A percentile compares a stretch with the other conserved stretches of the same genome.
Conservation (phyloP, 2,888 invertebrate genomes). For the Schizotus pectinicornis region DNA sequence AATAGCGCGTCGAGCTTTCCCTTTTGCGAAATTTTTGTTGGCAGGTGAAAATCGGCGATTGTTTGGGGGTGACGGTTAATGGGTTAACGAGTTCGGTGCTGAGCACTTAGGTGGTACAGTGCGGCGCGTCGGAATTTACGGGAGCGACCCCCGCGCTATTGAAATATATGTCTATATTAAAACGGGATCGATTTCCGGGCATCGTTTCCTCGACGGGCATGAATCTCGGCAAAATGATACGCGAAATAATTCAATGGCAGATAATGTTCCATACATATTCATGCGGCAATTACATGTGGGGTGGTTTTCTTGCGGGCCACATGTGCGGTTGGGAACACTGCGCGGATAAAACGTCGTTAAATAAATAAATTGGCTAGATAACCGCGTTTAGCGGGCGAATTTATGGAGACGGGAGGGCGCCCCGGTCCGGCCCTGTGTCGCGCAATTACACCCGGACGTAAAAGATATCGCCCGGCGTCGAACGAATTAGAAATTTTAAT, state of each 20-base stretch:
- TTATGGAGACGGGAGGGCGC: conserved; percentile 42
- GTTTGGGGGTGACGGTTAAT: conserved; percentile 17
- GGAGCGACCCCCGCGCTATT: conserved; percentile 21
- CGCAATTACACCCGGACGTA: conserved; percentile 48
- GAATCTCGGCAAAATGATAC: conserved; percentile 42
- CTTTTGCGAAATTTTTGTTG: neutral
- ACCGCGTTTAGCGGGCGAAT: conserved; percentile 48
- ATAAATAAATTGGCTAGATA: conserved; percentile 49
- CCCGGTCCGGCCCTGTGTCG: conserved; percentile 35
- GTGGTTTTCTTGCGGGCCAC: conserved; percentile 32
- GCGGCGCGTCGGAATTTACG: conserved; percentile 19
- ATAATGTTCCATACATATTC: conserved; percentile 56
- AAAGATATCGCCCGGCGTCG: conserved; percentile 50
- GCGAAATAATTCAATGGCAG: conserved; percentile 54
- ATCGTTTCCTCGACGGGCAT: conserved; percentile 13
- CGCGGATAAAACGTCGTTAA: conserved; percentile 48
- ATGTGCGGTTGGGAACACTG: conserved; percentile 38
- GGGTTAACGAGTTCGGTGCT: conserved; percentile 24
- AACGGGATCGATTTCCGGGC: conserved; percentile 24
- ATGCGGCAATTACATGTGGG: conserved; percentile 51
- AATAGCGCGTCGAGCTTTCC: no score
- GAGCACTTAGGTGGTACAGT: conserved; percentile 16
- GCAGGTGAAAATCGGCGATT: conserved; percentile 15
- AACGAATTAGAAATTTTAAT: conserved; percentile 52
- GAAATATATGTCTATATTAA: conserved; percentile 30